Evolutionary conservation across 2,113 vertebrate species (phyloP).

Genomic region (Catharus minimus): DNA sequence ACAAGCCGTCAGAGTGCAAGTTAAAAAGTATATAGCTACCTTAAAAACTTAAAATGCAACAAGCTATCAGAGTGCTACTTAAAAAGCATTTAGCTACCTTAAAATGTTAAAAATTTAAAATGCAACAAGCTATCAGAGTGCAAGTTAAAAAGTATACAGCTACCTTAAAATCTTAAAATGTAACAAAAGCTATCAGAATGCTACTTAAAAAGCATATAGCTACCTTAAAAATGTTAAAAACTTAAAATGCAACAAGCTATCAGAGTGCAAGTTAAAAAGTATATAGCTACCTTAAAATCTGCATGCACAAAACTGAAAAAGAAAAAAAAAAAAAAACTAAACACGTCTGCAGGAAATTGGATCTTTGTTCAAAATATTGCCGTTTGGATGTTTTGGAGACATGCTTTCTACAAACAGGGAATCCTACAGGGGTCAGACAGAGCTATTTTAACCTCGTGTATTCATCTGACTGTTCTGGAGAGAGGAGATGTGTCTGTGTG

Average conservation of each 20-base stretch:
- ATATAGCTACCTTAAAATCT: background rate
- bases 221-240: background rate
- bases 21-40: background rate
- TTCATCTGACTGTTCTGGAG: slow-evolving; percentile 18
- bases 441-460: slow-evolving; percentile 31
- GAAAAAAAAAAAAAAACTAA: background rate
- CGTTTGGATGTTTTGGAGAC: background rate
- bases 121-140: background rate
- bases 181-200: background rate
- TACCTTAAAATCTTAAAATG: background rate
- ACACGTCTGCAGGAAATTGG: background rate
- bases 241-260: background rate
- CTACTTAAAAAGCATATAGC: background rate
- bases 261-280: background rate
- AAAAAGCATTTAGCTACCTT: background rate
- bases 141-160: background rate
- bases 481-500: background rate
- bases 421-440: slow-evolving; percentile 22
- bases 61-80: background rate
- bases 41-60: background rate
- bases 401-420: slow-evolving; percentile 23
- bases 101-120: background rate
- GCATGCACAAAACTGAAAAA: background rate
- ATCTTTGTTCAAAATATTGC: background rate
- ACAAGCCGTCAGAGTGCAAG: background rate